Evolutionary conservation across 2,888 invertebrate species (phyloP), one percentile per base, ranked within the genome.

Genomic region (Cistogaster globosa): DNA sequence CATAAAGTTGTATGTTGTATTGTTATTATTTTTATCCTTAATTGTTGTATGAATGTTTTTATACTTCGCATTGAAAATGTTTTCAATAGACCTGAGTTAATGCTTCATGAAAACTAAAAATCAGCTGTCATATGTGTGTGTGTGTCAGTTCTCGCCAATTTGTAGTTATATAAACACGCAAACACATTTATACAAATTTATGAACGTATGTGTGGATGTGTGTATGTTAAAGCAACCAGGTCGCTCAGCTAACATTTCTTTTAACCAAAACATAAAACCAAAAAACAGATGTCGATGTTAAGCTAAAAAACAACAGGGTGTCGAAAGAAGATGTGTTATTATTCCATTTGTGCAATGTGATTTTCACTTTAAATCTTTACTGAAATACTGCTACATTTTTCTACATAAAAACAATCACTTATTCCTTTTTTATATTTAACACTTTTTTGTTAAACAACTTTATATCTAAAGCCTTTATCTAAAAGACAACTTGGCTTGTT

Each of bases 401-500:
- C 32, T 6, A 32, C 6, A 6, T 0, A 32, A 32, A 32, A 32
- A 32, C 6, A 32, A 0, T 32, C 8, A 32, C 6, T 32, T 32
- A 3, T 32, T 32, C 7, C 8, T 32, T 5, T 6, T 32, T 42
- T 42, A 12, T 42, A 11, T 42, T 42, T 42, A 42, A 42, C 42
- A 12, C 12, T 12, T 42, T 42, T 12, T 12, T 2, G 11, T 42
- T 12, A 42, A 42, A 11, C 42, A 42, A 42, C 12, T 42, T 42
- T 42, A 42, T 42, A 12, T 42, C 32, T 32, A 32, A 42, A 11
- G 7, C 42, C 14, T 42, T 45, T 26, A n/a, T n/a, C 58, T 48
- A 42, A 48, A 12, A 42, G 42, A 48, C 16, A 58, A 8, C 20
- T 72, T 51, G 55, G 84, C 80, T 84, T 84, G 84, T 84, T 84